These are phyloP conservation scores for Trachemys scripta DNA, from an alignment of 2,113 vertebrate species.

Conservation along the genomic window DNA sequence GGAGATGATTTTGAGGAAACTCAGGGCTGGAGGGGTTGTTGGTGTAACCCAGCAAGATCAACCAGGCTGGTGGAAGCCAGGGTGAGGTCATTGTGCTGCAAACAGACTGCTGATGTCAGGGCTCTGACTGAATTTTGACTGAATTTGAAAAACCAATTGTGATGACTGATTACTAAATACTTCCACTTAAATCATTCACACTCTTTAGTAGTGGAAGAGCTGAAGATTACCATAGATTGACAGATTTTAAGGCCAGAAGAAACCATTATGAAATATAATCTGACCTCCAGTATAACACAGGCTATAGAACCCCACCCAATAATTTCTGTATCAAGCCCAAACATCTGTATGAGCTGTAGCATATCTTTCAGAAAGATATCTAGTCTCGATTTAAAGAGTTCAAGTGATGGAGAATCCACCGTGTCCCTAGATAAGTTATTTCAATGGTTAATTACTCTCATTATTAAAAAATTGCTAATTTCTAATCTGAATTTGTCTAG, in stretches of 20 bases:
- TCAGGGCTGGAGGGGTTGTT: no score
- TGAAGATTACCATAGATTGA: neutral
- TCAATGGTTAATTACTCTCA: neutral
- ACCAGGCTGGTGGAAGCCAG: no score
- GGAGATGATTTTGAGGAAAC: no score
- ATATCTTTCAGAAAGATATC: neutral
- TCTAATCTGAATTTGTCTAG: neutral
- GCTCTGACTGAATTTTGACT: neutral
- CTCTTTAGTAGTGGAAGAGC: neutral
- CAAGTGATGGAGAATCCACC: neutral
- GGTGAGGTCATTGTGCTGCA: no score
- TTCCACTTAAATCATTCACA: neutral
- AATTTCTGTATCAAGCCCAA: neutral
- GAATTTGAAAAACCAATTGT: neutral
- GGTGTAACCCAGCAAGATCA: no score
- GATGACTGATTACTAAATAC: neutral
- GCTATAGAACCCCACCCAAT: rapidly evolving
- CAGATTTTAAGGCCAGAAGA: neutral
- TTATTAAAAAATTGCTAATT: neutral
- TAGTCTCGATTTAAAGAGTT: neutral
- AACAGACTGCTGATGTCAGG: no score
- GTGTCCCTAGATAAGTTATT: neutral
- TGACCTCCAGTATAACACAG: neutral
- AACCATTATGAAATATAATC: neutral
- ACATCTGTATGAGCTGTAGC: neutral